Percentiles rank a stretch among this genome's conserved stretches.
Evolutionary conservation across 1,140 invertebrate genomes (phyloP).

Genomic region (Musca vetustissima): DNA sequence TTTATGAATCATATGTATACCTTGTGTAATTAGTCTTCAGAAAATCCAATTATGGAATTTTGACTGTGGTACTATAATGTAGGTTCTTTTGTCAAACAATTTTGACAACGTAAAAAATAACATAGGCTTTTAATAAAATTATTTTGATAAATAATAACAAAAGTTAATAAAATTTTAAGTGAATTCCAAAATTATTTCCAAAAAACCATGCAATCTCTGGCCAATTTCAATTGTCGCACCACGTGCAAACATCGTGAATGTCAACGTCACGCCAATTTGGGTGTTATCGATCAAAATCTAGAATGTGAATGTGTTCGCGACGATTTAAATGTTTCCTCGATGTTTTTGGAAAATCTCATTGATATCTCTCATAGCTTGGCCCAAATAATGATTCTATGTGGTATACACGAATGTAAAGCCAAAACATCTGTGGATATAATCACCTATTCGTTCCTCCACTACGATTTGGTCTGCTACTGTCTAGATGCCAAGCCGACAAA

Average conservation of each 20-base stretch:
- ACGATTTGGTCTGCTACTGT: constrained; percentile 52
- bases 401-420: constrained; percentile 51
- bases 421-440: constrained; percentile 49
- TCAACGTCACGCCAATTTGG: constrained; percentile 41
- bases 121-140: too few relatives aligned
- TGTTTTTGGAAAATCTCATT: constrained; percentile 49
- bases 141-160: too few relatives aligned
- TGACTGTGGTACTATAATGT: too few relatives aligned
- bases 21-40: too few relatives aligned
- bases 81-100: too few relatives aligned
- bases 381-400: constrained; percentile 51
- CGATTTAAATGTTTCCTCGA: constrained; percentile 49
- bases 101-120: too few relatives aligned
- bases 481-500: constrained; percentile 49
- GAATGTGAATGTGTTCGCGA: constrained; percentile 45
- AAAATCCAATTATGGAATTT: too few relatives aligned
- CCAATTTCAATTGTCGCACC: constrained; percentile 47
- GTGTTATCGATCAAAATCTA: constrained; percentile 43
- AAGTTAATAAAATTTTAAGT: constrained; percentile 7
- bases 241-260: constrained; percentile 50
- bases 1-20: too few relatives aligned
- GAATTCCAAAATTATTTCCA: not conserved
- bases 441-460: constrained; percentile 49
- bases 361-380: constrained; percentile 46
- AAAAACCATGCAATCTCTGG: constrained; percentile 42